phyloP scores from a whole-genome alignment of 2,113 vertebrate genomes.

The Microcebus griseorufus region DNA sequence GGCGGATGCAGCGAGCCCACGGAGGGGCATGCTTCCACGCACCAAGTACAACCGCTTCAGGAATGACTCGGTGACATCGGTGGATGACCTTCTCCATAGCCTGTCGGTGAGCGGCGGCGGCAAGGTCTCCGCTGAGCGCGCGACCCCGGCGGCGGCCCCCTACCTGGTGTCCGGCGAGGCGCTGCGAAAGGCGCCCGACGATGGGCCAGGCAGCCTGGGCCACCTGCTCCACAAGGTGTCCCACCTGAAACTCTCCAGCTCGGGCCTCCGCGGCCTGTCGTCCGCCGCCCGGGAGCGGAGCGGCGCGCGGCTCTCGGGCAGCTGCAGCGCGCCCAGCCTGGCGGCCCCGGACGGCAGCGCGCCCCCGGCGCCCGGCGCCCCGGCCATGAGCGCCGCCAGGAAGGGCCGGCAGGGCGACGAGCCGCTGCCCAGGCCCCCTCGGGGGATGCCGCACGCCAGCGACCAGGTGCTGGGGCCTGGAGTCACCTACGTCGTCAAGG shows the following conservation, averaged over 20 bases:
- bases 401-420: constrained; percentile 62
- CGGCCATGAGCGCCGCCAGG: constrained; percentile 70
- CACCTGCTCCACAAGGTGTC: constrained; percentile 99
- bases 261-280: constrained; percentile 95
- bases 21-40: constrained; percentile 99
- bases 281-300: constrained; percentile 98
- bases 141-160: constrained; percentile 89
- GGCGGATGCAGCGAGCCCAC: constrained; percentile 92
- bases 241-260: constrained; percentile 97
- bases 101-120: constrained; percentile 93
- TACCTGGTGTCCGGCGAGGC: constrained; percentile 91
- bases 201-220: constrained; percentile 96
- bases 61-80: constrained; percentile 99
- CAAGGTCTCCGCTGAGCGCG: constrained; percentile 92
- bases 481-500: constrained; percentile 98
- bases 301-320: constrained; percentile 95
- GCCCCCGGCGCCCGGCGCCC: constrained; percentile 74
- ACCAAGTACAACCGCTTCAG: constrained; percentile 99
- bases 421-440: constrained; percentile 83
- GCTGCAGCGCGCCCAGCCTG: constrained; percentile 87
- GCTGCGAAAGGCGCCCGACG: constrained; percentile 90
- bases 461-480: constrained; percentile 98
- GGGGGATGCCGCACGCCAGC: constrained; percentile 93
- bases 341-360: constrained; percentile 87
- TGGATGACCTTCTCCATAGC: constrained; percentile 97